Conservation (phyloP, 1,140 invertebrate genomes). For the Arctopsyche grandis region DNA sequence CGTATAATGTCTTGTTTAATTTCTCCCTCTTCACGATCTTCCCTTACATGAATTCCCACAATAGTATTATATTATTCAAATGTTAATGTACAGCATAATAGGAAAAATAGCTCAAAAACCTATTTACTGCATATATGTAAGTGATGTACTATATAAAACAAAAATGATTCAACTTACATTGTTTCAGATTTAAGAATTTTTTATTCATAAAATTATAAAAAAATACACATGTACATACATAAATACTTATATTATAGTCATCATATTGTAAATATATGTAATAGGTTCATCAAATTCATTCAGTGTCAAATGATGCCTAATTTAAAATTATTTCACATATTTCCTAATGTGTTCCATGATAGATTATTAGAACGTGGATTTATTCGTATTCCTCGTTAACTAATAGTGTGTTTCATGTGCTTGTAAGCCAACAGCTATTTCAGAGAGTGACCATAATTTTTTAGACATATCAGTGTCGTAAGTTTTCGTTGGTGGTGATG, state of each 20-base stretch:
- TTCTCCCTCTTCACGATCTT: too few relatives aligned
- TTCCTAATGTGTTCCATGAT: too few relatives aligned
- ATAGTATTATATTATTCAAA: too few relatives aligned
- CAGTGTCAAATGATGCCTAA: not conserved
- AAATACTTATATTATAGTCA: not conserved
- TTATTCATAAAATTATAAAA: too few relatives aligned
- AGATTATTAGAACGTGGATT: not conserved
- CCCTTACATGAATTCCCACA: too few relatives aligned
- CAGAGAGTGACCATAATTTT: conserved; percentile 86
- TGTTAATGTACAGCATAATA: too few relatives aligned
- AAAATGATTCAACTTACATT: too few relatives aligned
- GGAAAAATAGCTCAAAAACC: too few relatives aligned
- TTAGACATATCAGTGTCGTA: conserved; percentile 76
- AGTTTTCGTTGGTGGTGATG: conserved; percentile 68
- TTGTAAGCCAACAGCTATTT: conserved; percentile 74
- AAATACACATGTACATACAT: not conserved
- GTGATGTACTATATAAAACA: too few relatives aligned
- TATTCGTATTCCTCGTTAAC: not conserved
- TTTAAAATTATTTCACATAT: not conserved
- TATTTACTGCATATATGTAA: too few relatives aligned
- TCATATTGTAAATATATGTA: not conserved
- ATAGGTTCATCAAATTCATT: not conserved
- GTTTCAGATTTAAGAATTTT: too few relatives aligned
- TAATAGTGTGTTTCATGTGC: conserved; percentile 9
- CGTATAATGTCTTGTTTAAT: too few relatives aligned